phyloP scores from a whole-genome alignment of 2,888 invertebrate genomes.

The Rhamnusium bicolor region DNA sequence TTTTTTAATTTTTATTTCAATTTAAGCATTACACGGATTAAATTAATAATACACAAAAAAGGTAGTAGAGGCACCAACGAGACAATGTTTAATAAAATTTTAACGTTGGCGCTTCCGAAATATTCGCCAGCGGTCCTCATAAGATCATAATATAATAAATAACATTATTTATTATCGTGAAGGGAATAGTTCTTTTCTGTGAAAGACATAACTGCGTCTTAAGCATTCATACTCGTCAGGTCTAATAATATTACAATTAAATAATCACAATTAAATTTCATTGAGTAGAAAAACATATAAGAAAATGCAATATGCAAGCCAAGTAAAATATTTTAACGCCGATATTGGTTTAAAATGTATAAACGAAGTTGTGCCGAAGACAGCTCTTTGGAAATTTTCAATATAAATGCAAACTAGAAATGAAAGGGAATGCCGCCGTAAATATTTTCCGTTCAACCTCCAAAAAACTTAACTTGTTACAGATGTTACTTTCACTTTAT shows the following conservation, averaged over 20 bases:
- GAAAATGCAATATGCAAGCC: neutral
- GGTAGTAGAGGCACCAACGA: too few species aligned
- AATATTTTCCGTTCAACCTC: neutral
- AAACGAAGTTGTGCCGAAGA: neutral
- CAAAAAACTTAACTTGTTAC: neutral
- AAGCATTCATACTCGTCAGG: too few species aligned
- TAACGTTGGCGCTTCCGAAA: too few species aligned
- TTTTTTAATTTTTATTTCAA: too few species aligned
- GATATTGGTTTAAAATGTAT: neutral
- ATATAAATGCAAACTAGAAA: neutral
- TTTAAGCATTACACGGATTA: too few species aligned
- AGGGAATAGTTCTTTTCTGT: too few species aligned
- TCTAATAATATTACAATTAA: neutral
- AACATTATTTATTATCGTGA: too few species aligned
- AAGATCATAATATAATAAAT: too few species aligned
- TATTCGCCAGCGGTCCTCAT: too few species aligned
- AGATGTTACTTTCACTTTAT: neutral
- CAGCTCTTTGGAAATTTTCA: neutral
- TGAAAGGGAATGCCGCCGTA: neutral
- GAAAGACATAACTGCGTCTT: too few species aligned
- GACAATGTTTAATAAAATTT: too few species aligned
- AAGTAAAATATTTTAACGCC: neutral
- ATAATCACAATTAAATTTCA: neutral
- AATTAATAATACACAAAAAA: too few species aligned
- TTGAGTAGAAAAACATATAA: neutral